Evolutionary conservation across 2,888 invertebrate species (phyloP), one percentile per base, ranked within the genome.

Genomic region (Acanthopleura granulata): DNA sequence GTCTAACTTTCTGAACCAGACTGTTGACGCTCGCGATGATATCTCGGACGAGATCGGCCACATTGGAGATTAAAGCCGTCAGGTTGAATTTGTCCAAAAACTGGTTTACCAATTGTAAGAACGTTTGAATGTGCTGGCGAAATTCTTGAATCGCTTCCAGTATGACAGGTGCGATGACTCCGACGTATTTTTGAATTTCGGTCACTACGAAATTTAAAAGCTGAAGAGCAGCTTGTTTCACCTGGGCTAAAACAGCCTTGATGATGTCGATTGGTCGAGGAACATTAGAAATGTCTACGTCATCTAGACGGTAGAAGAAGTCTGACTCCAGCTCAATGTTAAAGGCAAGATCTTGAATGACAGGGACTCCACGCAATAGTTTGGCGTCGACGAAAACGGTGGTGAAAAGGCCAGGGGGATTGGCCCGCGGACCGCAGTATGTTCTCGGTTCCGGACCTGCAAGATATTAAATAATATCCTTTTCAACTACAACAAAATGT

Each of bases 361-460:
- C 25, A 14, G 71, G 71, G 18, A 71, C 22, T 3, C 71, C 71
- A 40, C 40, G 71, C 4, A 49, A n/a, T 30, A 71, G 71, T 15
- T 71, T 40, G 14, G 49, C 71, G 50, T 71, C 71, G 4, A 71
- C 49, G 14, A 49, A 40, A 1, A 71, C 40, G 1, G 18, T 49
- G 40, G 71, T 49, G 50, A 71, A 71, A 16, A 49, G 1, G 25
- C 71, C 71, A 22, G 71, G 71, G 4, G 71, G 71, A 49, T 71
- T 71, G 15, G 71, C 71, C 12, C 4, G 25, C 3, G 71, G 71
- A 3, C 71, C 71, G n/a, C 71, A 71, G 49, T 49, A 71, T 18
- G 40, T 71, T 49, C 71, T 27, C 18, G 18, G n/a, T 71, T 49
- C 49, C 4, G 15, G 15, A 25, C 71, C 71, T 71, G 40, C 25